A percentile compares a stretch with the other conserved stretches of the same genome.
Conservation (phyloP, 2,797 vertebrate genomes). For the Hafferia zeledoni region DNA sequence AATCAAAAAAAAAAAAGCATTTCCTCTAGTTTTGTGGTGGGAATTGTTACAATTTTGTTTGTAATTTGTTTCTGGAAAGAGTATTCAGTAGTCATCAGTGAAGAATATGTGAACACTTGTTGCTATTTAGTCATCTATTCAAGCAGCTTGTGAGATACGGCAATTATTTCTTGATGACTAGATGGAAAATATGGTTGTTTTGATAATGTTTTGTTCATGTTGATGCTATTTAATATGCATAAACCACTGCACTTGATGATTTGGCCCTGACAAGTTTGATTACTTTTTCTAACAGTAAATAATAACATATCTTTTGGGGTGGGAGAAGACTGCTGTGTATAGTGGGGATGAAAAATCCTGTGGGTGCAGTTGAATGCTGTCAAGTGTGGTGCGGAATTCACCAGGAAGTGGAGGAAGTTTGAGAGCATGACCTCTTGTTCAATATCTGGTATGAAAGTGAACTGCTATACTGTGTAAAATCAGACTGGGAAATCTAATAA, state of each 20-base stretch:
- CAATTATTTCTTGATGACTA: not conserved
- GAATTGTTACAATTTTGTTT: not conserved
- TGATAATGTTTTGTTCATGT: not conserved
- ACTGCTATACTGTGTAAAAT: not conserved
- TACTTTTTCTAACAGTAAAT: not conserved
- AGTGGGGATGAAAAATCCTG: not conserved
- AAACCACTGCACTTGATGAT: not conserved
- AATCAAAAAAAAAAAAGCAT: not conserved
- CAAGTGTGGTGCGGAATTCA: not conserved
- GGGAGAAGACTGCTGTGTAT: not conserved
- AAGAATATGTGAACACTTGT: not conserved
- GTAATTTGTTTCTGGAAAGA: not conserved
- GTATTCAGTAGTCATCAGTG: not conserved
- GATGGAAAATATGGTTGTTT: not conserved
- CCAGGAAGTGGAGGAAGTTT: not conserved
- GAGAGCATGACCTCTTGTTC: not conserved
- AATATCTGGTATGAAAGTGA: not conserved
- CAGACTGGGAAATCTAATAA: not conserved
- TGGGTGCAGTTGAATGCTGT: not conserved
- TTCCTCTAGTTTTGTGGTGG: not conserved
- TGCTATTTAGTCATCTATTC: not conserved
- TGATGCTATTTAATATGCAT: not conserved
- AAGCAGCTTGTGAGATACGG: not conserved
- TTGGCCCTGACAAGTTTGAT: not conserved
- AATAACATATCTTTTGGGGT: not conserved